A percentile compares a stretch with the other conserved stretches of the same genome.
Evolutionary conservation across 64 coral and sea anemone species (phyloP).

Genomic region (Orbicella faveolata): DNA sequence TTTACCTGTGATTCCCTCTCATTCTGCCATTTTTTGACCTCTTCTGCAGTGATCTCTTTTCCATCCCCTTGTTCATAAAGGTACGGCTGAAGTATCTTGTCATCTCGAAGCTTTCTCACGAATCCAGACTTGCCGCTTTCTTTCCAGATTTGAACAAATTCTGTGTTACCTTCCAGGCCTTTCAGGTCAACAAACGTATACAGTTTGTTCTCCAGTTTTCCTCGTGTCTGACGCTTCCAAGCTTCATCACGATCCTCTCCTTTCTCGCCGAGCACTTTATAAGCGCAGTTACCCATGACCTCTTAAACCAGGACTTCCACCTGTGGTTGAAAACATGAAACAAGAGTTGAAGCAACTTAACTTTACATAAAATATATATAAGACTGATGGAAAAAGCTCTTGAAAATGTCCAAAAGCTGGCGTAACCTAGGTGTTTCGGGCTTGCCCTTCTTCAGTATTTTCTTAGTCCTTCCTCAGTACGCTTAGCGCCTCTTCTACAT

Average conservation of each 20-base stretch:
- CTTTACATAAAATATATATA: too few species aligned
- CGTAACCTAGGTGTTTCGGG: too few species aligned
- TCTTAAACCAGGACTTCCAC: background rate
- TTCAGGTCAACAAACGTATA: constrained; percentile 78
- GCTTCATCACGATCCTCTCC: constrained; percentile 36
- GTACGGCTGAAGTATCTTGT: constrained; percentile 41
- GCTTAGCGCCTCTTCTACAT: too few species aligned
- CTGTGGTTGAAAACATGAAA: background rate
- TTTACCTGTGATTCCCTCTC: background rate
- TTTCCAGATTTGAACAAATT: constrained; percentile 52
- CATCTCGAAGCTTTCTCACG: background rate
- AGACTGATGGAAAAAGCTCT: too few species aligned
- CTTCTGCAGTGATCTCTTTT: constrained; percentile 61
- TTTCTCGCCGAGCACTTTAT: constrained; percentile 38
- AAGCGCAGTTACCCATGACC: constrained; percentile 62
- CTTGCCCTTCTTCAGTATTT: too few species aligned
- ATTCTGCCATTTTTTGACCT: constrained; percentile 40
- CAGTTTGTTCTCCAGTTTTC: constrained; percentile 53
- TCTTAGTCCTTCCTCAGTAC: too few species aligned
- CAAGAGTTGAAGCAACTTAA: background rate
- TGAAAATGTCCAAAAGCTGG: too few species aligned
- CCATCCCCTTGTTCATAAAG: constrained; percentile 68
- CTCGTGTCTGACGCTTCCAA: constrained; percentile 65
- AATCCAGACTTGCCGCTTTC: constrained; percentile 19
- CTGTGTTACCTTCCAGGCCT: constrained; percentile 31